These are phyloP conservation scores for Alviniconcha strummeri DNA, from an alignment of 2,888 invertebrate species.

Conservation along the genomic window DNA sequence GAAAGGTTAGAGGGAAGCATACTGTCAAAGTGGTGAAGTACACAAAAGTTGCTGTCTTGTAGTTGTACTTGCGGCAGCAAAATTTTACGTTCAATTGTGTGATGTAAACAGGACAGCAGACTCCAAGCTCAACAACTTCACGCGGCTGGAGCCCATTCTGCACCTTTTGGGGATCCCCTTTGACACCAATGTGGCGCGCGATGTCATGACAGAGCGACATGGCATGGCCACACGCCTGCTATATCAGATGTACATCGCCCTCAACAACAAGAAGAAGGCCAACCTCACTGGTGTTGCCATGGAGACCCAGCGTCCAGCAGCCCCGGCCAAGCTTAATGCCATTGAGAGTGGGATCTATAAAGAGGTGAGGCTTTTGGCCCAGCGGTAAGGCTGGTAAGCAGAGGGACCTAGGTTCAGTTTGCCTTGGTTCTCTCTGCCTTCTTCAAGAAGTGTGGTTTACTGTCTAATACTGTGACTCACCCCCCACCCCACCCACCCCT, in stretches of 20 bases:
- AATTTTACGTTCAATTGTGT: no score
- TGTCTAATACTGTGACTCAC: not conserved
- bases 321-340: constrained; percentile 70
- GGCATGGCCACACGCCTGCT: constrained; percentile 71
- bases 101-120: constrained; percentile 64
- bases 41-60: no score
- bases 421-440: not conserved
- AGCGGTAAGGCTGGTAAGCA: no score
- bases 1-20: no score
- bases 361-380: constrained; percentile 57
- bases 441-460: not conserved
- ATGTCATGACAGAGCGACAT: constrained; percentile 72
- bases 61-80: no score
- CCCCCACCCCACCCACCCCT: no score
- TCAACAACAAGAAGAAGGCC: constrained; percentile 71
- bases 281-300: constrained; percentile 72
- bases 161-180: constrained; percentile 72
- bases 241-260: constrained; percentile 72
- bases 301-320: constrained; percentile 73
- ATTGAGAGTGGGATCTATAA: constrained; percentile 71
- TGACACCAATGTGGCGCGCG: constrained; percentile 72
- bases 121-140: constrained; percentile 73
- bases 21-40: no score
- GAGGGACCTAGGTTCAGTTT: not conserved
- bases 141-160: constrained; percentile 70